Base-by-base conservation (phyloP, 1,140 invertebrate species). In the Drosophila nigromelanica region DNA sequence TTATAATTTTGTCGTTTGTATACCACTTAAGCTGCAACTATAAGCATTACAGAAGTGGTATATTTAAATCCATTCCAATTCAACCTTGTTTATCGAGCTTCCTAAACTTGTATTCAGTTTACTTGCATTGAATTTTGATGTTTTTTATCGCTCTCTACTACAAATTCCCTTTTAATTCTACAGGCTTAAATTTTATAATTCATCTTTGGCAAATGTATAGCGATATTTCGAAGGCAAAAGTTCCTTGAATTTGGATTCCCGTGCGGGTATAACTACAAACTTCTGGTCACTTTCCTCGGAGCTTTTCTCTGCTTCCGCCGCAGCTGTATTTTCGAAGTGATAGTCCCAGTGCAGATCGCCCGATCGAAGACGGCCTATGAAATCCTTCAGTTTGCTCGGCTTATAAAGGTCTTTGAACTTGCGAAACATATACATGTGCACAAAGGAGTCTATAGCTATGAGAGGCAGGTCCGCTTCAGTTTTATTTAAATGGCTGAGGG, bases 191-290 rank as follows among this genome's bases (percentile, higher is more conserved):
- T 24, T n/a, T 68, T 56, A 85, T 42, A 86, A 56, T 58, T 86
- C 82, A 4, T 87, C 82, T 10, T 39, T 73, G 0, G 21, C 7
- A 21, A 80, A 60, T 2, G 82, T 78, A 7, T 86, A 86, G 3
- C 75, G 75, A 33, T 67, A 43, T 43, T 75, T 87, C 3, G 82
- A 86, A 3, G 75, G 75, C 33, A 47, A 3, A 3, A 87, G 55
- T 3, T 66, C 47, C 48, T 78, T 86, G 48, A 86, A 81, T 39
- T 87, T 87, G 0, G 82, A 86, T 7, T 69, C 43, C 11, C 58
- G 58, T 24, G n/a, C 37, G 11, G 5, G 11, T 10, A 12, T 39
- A 12, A 39, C 5, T 12, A 39, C 37, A 0, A 39, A 4, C 6
- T 27, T 27, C 27, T 27, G 3, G 2, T 11, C 12, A 30, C 21